Percentiles rank a stretch among this genome's conserved stretches.
Evolutionary conservation across 2,113 vertebrate genomes (phyloP).

Genomic region (Todiramphus chloris): DNA sequence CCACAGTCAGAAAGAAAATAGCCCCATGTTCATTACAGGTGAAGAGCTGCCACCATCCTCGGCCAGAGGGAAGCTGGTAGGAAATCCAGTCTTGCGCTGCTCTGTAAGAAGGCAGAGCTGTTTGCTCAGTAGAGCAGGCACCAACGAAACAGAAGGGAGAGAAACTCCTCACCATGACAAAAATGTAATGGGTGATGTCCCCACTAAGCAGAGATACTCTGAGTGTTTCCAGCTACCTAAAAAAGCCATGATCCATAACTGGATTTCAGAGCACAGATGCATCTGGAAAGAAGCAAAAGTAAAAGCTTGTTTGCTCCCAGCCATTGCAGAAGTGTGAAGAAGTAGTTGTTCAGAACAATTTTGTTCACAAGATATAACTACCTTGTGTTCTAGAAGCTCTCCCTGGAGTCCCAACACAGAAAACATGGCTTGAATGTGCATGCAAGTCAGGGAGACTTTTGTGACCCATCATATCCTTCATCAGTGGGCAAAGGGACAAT

Average conservation of each 20-base stretch:
- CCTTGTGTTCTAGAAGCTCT: constrained; percentile 18
- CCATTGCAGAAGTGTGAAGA: constrained; percentile 81
- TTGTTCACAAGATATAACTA: neutral
- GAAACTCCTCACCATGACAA: neutral
- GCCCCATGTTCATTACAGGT: neutral
- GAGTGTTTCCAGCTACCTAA: constrained; percentile 41
- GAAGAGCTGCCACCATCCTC: neutral
- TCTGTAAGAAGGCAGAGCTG: neutral
- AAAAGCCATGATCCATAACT: constrained; percentile 71
- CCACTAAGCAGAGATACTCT: neutral
- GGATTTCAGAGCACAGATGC: constrained; percentile 80
- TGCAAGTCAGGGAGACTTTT: constrained; percentile 26
- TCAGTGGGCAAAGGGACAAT: neutral
- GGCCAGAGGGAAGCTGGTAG: neutral
- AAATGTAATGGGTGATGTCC: neutral
- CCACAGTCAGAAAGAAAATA: neutral
- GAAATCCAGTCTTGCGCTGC: neutral
- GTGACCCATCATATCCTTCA: neutral
- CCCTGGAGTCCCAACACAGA: constrained; percentile 23
- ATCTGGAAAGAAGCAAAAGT: constrained; percentile 79
- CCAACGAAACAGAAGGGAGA: neutral
- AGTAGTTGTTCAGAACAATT: neutral
- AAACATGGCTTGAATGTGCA: constrained; percentile 23
- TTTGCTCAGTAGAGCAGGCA: neutral
- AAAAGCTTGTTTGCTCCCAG: constrained; percentile 79